Conservation (phyloP, 2,888 invertebrate genomes). For the Candidula unifasciata region DNA sequence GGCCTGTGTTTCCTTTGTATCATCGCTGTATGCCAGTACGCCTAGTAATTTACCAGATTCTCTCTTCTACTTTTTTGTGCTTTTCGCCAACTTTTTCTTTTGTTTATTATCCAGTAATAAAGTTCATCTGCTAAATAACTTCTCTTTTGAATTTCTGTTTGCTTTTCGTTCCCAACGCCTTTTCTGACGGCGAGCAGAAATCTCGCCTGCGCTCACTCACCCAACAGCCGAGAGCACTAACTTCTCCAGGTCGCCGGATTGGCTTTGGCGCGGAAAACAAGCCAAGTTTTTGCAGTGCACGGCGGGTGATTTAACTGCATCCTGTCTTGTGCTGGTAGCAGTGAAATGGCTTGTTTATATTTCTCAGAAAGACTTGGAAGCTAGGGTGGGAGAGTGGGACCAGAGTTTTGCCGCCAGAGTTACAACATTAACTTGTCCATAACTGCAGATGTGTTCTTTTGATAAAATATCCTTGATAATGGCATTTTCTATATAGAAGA, state of each 20-base stretch:
- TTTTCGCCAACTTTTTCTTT: neutral
- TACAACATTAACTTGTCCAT: neutral
- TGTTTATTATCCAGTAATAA: neutral
- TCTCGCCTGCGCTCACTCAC: too few relatives aligned
- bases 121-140: neutral
- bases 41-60: neutral
- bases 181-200: neutral
- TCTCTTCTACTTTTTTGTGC: neutral
- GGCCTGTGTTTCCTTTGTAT: neutral
- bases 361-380: constrained; percentile 1
- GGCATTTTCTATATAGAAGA: neutral
- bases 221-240: too few relatives aligned
- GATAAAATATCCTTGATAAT: neutral
- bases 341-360: constrained; percentile 7
- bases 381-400: neutral
- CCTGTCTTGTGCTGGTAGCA: neutral
- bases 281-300: neutral
- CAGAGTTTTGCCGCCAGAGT: neutral
- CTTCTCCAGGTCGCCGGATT: neutral
- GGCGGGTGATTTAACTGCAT: neutral
- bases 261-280: constrained; percentile 4
- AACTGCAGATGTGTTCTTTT: neutral
- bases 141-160: neutral
- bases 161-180: neutral
- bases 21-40: neutral